phyloP scores from a whole-genome alignment of 2,113 vertebrate genomes.

The Limanda limanda region DNA sequence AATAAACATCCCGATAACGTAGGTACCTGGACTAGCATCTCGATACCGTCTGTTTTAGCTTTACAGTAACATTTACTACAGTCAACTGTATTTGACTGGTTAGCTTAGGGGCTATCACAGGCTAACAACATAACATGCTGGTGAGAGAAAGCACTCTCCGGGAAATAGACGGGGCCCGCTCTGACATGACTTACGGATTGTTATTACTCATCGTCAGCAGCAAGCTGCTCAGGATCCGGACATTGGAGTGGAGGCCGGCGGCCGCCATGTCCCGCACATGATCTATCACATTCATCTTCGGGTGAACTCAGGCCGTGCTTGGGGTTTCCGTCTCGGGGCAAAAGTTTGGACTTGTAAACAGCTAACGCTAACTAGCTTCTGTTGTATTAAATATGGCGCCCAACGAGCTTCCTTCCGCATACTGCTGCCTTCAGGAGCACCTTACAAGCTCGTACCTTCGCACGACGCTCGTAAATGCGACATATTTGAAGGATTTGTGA shows the following conservation, averaged over 20 bases:
- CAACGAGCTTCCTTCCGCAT: conserved; percentile 54
- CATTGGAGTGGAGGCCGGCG: conserved; percentile 96
- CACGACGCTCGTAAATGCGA: fast-evolving
- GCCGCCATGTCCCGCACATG: conserved; percentile 97
- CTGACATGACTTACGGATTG: conserved; percentile 91
- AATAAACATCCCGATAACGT: neutral
- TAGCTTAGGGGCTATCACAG: neutral
- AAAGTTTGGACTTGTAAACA: conserved; percentile 60
- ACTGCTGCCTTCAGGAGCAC: conserved; percentile 43
- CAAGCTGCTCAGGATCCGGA: conserved; percentile 94
- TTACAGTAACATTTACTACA: too few relatives aligned
- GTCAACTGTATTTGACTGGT: too few relatives aligned
- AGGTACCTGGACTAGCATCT: neutral
- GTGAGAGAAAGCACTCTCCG: neutral
- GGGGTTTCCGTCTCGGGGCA: neutral
- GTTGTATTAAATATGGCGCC: conserved; percentile 81
- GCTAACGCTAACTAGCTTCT: conserved; percentile 61
- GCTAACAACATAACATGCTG: neutral
- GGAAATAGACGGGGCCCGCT: conserved; percentile 59
- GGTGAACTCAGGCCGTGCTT: neutral
- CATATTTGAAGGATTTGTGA: neutral
- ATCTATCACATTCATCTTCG: conserved; percentile 85
- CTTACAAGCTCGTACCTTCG: neutral
- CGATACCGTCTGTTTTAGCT: too few relatives aligned
- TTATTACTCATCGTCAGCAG: conserved; percentile 98